Evolutionary conservation across 2,797 vertebrate species (phyloP), one percentile per base, ranked within the genome.

Genomic region (Acipenser transmontanus): DNA sequence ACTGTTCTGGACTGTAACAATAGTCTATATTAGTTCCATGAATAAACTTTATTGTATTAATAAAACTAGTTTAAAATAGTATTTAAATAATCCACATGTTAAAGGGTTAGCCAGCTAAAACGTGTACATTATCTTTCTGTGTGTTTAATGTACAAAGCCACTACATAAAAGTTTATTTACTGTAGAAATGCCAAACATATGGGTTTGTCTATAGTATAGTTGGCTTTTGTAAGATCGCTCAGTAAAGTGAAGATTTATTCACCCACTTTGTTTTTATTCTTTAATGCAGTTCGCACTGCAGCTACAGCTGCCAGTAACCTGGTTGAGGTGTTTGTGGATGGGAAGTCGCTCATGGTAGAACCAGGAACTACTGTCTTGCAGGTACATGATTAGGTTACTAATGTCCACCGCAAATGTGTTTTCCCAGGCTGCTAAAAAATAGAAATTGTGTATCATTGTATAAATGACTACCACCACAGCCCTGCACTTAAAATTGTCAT

Each of bases 311-410:
- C 90, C 61, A 94, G 93, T 81, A 96, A 94, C 81, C 83, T 97
- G 81, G 92, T 99, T 76, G 93, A 99, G 71, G 93, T 96, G 49
- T 99, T 99, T 87, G 91, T 99, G 61, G 97, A 99, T 79, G 97
- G 95, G 9, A 92, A 93, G 10, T 85, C 95, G 70, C 75, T 98
- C 0, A 80, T 94, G 84, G 97, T 99, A 71, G 92, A 93, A 76
- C 87, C 95, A 0, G 97, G 97, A 73, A 99, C 97, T 7, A 99
- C 97, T 6, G 94, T 99, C 12, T 86, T 99, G 61, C 97, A 99
- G 89, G 97, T 99, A 78, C 17, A 34, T 34, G 11, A 11, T 6
- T 34, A 14, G 2, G 6, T 50, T 10, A 59, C 51, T 68, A 50
- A 9, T 52, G 62, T 59, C 11, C 10, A 14, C 0, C 7, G 54